Conservation (phyloP, 2,797 vertebrate genomes). For the Pristis pectinata region DNA sequence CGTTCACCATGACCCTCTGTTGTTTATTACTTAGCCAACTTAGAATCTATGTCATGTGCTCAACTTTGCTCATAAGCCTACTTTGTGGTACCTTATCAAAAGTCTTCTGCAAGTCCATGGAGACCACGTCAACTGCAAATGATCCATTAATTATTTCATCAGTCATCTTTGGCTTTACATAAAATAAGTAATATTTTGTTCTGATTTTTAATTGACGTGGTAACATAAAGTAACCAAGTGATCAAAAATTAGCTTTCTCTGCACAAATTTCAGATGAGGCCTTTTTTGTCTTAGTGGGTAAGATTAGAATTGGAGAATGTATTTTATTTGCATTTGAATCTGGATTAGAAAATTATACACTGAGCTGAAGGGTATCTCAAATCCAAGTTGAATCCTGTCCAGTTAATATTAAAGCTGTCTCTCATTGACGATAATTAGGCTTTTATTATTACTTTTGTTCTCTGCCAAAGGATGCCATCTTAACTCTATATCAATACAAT, state of each 20-base stretch:
- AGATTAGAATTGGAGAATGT: background rate
- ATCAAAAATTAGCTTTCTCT: background rate
- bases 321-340: background rate
- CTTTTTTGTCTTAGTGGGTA: background rate
- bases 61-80: no score
- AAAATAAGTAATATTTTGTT: background rate
- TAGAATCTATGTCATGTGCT: no score
- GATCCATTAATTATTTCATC: no score
- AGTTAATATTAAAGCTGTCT: background rate
- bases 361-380: background rate
- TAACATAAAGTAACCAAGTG: background rate
- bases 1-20: no score
- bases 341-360: background rate
- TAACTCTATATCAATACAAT: background rate
- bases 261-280: background rate
- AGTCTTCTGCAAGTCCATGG: no score
- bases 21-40: no score
- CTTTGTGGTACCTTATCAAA: no score
- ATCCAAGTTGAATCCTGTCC: background rate
- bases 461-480: background rate
- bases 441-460: background rate
- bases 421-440: background rate
- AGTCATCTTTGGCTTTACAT: background rate
- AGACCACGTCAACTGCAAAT: no score
- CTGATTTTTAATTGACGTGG: background rate